phyloP scores from a whole-genome alignment of 1,140 invertebrate species.

The Bombyx mori region ASM3026992v2 NC_085108.1:6565501-6566000 shows the following conservation, averaged over 20 bases:
- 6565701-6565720: constrained; percentile 23
- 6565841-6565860: background rate
- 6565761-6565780: constrained; percentile 17
- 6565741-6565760: background rate
- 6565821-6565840: constrained; percentile 7
- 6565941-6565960: no score
- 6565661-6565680: constrained; percentile 39
- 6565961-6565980: no score
- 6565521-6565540: no score
- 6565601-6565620: constrained; percentile 14
- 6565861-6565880: no score
- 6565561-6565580: no score
- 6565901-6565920: no score
- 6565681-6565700: constrained; percentile 47
- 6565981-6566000: no score
- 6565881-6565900: no score
- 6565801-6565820: constrained; percentile 1
- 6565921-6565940: no score
- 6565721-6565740: constrained; percentile 6
- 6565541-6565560: no score
- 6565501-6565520: no score
- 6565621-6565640: constrained; percentile 26
- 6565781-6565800: constrained; percentile 18
- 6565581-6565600: background rate
- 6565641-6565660: constrained; percentile 47